Percentiles rank a stretch among this genome's conserved stretches.
Conservation (phyloP, 2,888 invertebrate species). For the Melangyna quadrimaculata region DNA sequence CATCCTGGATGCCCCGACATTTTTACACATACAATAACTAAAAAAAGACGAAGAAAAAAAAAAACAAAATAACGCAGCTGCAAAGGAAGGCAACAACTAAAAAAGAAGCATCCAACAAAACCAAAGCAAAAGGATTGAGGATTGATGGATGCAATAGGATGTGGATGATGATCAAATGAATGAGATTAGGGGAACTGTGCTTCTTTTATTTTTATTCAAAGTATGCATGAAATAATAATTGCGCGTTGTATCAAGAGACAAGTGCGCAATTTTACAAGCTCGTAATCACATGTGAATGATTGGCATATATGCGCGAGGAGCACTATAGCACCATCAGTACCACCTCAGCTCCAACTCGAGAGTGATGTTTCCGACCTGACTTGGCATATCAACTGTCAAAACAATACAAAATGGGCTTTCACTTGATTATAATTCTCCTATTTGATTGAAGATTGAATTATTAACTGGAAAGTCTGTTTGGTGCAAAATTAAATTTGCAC, state of each 20-base stretch:
- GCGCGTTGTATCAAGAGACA: slow-evolving; percentile 12
- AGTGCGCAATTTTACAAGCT: slow-evolving; percentile 43
- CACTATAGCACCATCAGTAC: not conserved
- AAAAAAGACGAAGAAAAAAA: not conserved
- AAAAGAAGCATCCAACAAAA: not conserved
- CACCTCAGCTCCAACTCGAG: not conserved
- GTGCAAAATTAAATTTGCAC: slow-evolving; percentile 14
- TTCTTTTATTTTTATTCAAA: not conserved
- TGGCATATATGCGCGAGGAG: slow-evolving; percentile 38
- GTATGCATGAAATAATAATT: slow-evolving; percentile 38
- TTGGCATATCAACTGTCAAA: slow-evolving; percentile 53
- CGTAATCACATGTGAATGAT: slow-evolving; percentile 50
- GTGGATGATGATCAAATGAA: slow-evolving; percentile 35
- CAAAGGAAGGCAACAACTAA: not conserved
- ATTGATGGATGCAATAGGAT: slow-evolving; percentile 50
- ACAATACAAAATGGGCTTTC: slow-evolving; percentile 65
- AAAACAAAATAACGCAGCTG: slow-evolving; percentile 1
- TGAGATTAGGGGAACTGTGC: slow-evolving; percentile 38
- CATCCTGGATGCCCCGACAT: not conserved
- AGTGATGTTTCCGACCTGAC: slow-evolving; percentile 2
- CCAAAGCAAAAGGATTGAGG: slow-evolving; percentile 33
- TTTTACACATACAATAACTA: not conserved
- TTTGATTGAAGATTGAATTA: slow-evolving; percentile 63
- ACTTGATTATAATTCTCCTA: slow-evolving; percentile 45
- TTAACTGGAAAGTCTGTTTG: slow-evolving; percentile 47